Evolutionary conservation across 2,797 vertebrate genomes (phyloP).

Genomic region (Trichosurus vulpecula): DNA sequence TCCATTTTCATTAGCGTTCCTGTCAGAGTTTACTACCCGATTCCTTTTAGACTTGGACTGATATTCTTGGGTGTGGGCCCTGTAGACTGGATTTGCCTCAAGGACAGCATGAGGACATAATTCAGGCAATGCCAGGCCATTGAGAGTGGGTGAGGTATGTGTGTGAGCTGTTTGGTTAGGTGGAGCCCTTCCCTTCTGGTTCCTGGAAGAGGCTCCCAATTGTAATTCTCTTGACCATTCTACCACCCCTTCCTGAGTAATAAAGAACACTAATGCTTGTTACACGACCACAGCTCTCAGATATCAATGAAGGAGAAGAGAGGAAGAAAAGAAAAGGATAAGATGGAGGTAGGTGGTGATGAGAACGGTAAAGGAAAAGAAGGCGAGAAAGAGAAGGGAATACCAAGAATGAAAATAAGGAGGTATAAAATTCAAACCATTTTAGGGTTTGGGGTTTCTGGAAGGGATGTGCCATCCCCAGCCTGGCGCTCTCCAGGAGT

Average conservation of each 20-base stretch:
- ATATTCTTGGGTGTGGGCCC: background rate
- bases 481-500: constrained; percentile 96
- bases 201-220: background rate
- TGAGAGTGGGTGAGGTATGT: background rate
- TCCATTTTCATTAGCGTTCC: background rate
- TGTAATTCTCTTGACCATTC: background rate
- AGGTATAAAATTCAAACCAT: constrained; percentile 86
- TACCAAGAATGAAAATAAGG: background rate
- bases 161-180: background rate
- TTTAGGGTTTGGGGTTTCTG: constrained; percentile 96
- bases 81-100: background rate
- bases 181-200: background rate
- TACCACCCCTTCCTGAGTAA: background rate
- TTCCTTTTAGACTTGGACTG: background rate
- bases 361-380: background rate
- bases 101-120: background rate
- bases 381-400: background rate
- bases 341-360: background rate
- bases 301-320: background rate
- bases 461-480: constrained; percentile 97
- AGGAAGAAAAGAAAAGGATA: background rate
- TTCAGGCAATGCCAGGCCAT: background rate
- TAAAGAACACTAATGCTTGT: background rate
- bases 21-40: background rate
- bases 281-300: background rate